Conservation (phyloP, 2,888 invertebrate species). For the Meghimatium bilineatum region DNA sequence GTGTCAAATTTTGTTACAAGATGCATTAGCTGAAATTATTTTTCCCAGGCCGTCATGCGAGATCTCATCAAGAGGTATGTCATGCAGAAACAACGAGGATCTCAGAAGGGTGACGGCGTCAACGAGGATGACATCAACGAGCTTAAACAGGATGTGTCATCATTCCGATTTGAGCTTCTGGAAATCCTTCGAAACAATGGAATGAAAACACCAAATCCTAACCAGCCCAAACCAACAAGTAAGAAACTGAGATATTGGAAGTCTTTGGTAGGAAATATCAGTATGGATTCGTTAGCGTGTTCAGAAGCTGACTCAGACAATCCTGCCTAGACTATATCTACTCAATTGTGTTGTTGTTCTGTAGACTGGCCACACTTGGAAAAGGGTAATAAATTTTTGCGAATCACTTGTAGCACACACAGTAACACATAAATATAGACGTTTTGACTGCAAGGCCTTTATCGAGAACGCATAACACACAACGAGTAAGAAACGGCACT, state of each 20-base stretch:
- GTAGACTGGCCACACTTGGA: no score
- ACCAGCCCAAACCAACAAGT: slow-evolving; percentile 72
- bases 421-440: no score
- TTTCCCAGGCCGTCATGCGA: slow-evolving; percentile 95
- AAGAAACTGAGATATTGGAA: slow-evolving; percentile 71
- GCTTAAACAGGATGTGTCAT: slow-evolving; percentile 98
- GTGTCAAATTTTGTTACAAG: no score
- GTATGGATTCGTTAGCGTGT: slow-evolving; percentile 58
- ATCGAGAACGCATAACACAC: no score
- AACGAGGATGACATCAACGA: slow-evolving; percentile 99
- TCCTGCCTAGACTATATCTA: not conserved
- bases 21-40: no score
- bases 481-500: no score
- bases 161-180: slow-evolving; percentile 96
- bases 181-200: slow-evolving; percentile 97
- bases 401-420: no score
- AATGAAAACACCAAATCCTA: slow-evolving; percentile 75
- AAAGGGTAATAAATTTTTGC: no score
- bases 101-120: slow-evolving; percentile 93
- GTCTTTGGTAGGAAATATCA: slow-evolving; percentile 62
- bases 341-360: no score
- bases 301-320: slow-evolving; percentile 22
- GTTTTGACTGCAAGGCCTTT: no score
- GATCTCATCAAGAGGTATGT: slow-evolving; percentile 97
- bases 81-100: slow-evolving; percentile 94